These are phyloP conservation scores for Drosophila albomicans DNA, from an alignment of 1,140 invertebrate genomes.

Conservation along the genomic window DNA sequence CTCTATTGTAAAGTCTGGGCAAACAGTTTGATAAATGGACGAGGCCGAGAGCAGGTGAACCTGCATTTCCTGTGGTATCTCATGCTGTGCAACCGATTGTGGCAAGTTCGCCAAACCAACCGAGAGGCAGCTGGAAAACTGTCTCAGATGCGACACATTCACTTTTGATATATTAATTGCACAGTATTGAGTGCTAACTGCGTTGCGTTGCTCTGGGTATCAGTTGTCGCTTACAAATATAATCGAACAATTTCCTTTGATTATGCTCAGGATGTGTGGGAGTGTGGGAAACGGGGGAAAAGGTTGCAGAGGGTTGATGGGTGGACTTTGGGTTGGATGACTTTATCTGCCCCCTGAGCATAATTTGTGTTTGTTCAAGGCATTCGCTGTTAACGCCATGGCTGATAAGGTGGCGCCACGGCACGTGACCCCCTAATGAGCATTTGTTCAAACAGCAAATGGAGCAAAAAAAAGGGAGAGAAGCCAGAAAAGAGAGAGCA, in stretches of 20 bases:
- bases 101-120: constrained; percentile 20
- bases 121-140: constrained; percentile 15
- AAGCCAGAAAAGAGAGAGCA: not conserved
- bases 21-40: constrained; percentile 50
- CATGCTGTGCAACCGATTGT: constrained; percentile 48
- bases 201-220: not conserved
- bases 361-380: constrained; percentile 51
- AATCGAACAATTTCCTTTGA: constrained; percentile 30
- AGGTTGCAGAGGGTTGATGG: not conserved
- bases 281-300: not conserved
- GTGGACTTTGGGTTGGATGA: not conserved
- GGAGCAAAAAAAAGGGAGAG: not conserved
- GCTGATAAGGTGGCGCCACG: constrained; percentile 53
- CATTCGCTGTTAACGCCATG: constrained; percentile 44
- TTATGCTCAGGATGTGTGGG: constrained; percentile 17
- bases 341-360: constrained; percentile 44
- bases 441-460: constrained; percentile 40
- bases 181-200: constrained; percentile 6
- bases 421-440: constrained; percentile 63
- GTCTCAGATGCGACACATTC: constrained; percentile 1
- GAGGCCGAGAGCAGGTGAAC: constrained; percentile 35
- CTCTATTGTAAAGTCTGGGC: constrained; percentile 31
- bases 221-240: constrained; percentile 15
- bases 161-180: constrained; percentile 19
- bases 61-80: constrained; percentile 10